Evolutionary conservation across 2,113 vertebrate species (phyloP), one percentile per base, ranked within the genome.

Genomic region (Mixornis gularis): DNA sequence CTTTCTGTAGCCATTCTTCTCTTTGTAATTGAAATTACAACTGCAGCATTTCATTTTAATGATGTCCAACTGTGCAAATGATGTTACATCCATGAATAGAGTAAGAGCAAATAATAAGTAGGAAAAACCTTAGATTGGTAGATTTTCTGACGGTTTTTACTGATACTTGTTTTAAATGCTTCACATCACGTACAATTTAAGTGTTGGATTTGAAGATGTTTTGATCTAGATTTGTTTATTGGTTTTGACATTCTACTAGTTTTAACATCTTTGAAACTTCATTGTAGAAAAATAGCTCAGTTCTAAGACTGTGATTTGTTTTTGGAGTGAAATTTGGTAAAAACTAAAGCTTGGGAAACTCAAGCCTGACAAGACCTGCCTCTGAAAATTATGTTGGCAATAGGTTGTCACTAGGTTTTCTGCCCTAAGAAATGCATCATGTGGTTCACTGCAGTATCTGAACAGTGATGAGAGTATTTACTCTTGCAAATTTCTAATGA

Each of bases 401-500:
- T 41, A 24, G n/a, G 15, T 36, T 43, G 20, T 64, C 5, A 41
- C 55, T 27, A 43, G 51, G 15, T 80, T 87, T 78, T 41, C 34
- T 77, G 12, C 38, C 30, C 22, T 22, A 21, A 32, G 52, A 83
- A 89, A 48, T 66, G 34, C 17, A 46, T 38, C 4, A 1, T 59
- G 13, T 0, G 1, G 10, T 77, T 87, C 34, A 18, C 38, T 78
- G 36, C 59, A 52, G 41, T 48, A 60, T 72, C 64, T 0, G 0
- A 68, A 58, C 21, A 60, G 5, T 64, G 29, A 36, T 68, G 17
- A 38, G 29, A 27, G 20, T 58, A 30, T 87, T 64, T 72, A 59
- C 15, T 80, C 30, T n/a, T 77, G n/a, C 32, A 77, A 40, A 66
- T 43, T 62, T 73, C 22, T 43, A 38, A 16, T 19, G 9, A 41